Base-by-base conservation (phyloP, 2,797 vertebrate genomes). In the Gymnothorax javanicus region DNA sequence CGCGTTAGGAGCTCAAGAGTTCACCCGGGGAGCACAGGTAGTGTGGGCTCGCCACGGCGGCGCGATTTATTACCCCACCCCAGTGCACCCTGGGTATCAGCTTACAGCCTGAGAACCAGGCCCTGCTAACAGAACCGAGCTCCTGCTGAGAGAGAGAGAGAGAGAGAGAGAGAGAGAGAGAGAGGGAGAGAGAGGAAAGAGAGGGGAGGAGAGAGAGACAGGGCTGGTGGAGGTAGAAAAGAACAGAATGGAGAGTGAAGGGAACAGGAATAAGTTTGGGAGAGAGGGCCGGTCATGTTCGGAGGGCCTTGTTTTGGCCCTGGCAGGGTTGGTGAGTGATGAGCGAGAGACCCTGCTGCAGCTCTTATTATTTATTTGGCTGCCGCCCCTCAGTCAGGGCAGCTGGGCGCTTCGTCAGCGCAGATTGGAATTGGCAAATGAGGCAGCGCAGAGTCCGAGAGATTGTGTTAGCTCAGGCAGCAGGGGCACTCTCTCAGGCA, bases 81-180 rank as follows among this genome's bases (percentile, higher is more conserved):
- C 73, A 77, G 43, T 50, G 73, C 73, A 77, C 15, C 73, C 73
- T 77, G 73, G 25, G 33, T 33, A 75, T 75, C 43, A 75, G 71
- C 43, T 50, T 75, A 3, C 25, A 25, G 69, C 25, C n/a, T 9
- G 69, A 27, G 23, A 33, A 71, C n/a, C 71, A 13, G 27, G 71
- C 71, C 71, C 71, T 75, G 27, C 71, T 33, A 75, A 33, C 71
- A 75, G 71, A 43, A 13, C 4, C 0, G 9, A 20, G 33, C 25
- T 75, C 71, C 12, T 12, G 12, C 12, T 33, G 13, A 11, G 12
- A 50, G 73, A 77, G 73, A 69, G 64, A 3, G 64, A 6, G 12
- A 2, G 33, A 75, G 69, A 73, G 73, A 33, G 73, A 77, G 73
- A 0, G 73, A n/a, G n/a, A n/a, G n/a, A n/a, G n/a, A n/a, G n/a